Evolutionary conservation across 2,113 vertebrate genomes (phyloP).

Genomic region (Puntigrus tetrazona): DNA sequence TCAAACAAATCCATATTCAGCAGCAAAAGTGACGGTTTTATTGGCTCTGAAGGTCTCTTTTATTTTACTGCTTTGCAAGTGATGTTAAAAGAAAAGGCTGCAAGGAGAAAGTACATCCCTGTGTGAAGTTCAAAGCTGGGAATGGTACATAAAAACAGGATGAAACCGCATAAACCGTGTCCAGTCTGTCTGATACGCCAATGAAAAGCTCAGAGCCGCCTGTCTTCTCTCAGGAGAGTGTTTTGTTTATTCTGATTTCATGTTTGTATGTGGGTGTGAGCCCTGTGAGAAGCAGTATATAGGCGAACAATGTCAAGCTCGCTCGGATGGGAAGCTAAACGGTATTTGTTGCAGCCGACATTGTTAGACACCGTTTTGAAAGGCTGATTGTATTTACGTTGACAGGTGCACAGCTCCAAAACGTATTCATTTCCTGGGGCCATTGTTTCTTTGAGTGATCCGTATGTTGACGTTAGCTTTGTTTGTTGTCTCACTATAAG

Average conservation of each 20-base stretch:
- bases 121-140: slow-evolving; percentile 20
- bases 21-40: slow-evolving; percentile 7
- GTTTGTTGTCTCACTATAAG: neutral
- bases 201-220: neutral
- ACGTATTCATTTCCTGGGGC: slow-evolving; percentile 30
- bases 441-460: slow-evolving; percentile 23
- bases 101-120: neutral
- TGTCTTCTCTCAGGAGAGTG: neutral
- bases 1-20: slow-evolving; percentile 24
- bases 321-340: slow-evolving; percentile 24
- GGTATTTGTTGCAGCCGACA: neutral
- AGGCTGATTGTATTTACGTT: slow-evolving; percentile 19
- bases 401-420: neutral
- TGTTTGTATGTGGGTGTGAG: slow-evolving; percentile 15
- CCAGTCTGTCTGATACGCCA: neutral
- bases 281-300: slow-evolving; percentile 4
- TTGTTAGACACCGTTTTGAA: slow-evolving; percentile 16
- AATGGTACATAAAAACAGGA: neutral
- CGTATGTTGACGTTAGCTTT: neutral
- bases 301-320: slow-evolving; percentile 9
- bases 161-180: neutral
- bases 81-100: neutral
- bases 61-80: slow-evolving; percentile 11
- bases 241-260: slow-evolving; percentile 20
- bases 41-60: slow-evolving; percentile 8